phyloP scores from a whole-genome alignment of 2,888 invertebrate genomes.

The Saturnia pavonia region DNA sequence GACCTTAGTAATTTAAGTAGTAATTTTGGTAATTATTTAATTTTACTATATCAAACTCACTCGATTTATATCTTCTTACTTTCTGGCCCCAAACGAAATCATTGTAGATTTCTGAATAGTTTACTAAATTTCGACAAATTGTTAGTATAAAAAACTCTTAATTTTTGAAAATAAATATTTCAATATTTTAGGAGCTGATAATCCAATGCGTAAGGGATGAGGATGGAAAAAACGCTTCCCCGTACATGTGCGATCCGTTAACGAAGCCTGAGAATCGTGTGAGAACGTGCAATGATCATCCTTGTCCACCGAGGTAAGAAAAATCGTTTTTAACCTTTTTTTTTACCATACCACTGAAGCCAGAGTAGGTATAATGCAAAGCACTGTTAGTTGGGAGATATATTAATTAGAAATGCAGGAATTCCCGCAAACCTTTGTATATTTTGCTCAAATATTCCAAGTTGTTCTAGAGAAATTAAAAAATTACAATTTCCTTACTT shows the following conservation, averaged over 20 bases:
- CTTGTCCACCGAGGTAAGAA: conserved; percentile 93
- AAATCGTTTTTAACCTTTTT: not conserved
- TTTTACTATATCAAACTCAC: no score
- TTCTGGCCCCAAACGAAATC: no score
- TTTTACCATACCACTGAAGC: not conserved
- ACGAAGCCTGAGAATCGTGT: conserved; percentile 94
- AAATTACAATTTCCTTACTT: no score
- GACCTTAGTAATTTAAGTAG: no score
- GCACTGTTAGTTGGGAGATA: not conserved
- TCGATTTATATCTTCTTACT: no score
- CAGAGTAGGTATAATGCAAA: not conserved
- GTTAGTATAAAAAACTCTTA: not conserved
- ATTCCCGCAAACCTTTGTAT: no score
- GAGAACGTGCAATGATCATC: conserved; percentile 95
- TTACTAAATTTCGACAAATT: no score
- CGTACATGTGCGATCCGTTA: conserved; percentile 92
- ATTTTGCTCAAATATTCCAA: no score
- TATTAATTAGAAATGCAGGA: no score
- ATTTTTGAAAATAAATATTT: not conserved
- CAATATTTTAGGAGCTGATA: conserved; percentile 86
- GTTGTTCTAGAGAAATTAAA: no score
- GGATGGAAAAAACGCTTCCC: conserved; percentile 92
- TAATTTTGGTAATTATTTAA: no score
- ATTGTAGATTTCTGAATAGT: no score
- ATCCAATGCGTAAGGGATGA: conserved; percentile 94